Conservation (phyloP, 2,888 invertebrate genomes). For the Tricholauxania praeusta region DNA sequence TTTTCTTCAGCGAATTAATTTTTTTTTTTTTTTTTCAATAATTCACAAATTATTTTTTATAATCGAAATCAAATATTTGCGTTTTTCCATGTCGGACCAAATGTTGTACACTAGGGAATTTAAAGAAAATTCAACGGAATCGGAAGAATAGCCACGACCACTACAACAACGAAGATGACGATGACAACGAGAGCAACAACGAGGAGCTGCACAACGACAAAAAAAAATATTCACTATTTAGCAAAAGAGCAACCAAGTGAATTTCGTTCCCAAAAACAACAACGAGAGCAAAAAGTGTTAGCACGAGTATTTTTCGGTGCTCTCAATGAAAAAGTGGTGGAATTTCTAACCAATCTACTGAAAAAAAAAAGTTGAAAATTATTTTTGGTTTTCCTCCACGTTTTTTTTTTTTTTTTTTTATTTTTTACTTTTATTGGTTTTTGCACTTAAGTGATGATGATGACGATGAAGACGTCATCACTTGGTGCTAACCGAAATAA, state of each 20-base stretch:
- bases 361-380: neutral
- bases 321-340: neutral
- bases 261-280: neutral
- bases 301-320: neutral
- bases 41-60: slow-evolving; percentile 23
- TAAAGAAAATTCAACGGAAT: too few relatives aligned
- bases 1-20: neutral
- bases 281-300: neutral
- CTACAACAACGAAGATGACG: neutral
- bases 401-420: neutral
- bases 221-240: too few relatives aligned
- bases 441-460: neutral
- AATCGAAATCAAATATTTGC: slow-evolving; percentile 20
- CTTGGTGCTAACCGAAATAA: neutral
- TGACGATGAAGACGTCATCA: slow-evolving; percentile 3
- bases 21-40: neutral
- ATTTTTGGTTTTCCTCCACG: neutral
- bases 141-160: too few relatives aligned
- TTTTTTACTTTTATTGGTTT: neutral
- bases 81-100: slow-evolving; percentile 28
- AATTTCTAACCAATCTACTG: neutral
- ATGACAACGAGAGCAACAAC: slow-evolving; percentile 7
- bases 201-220: neutral
- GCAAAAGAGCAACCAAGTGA: too few relatives aligned
- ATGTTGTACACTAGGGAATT: slow-evolving; percentile 21